Evolutionary conservation across 2,797 vertebrate species (phyloP), one percentile per base, ranked within the genome.

Genomic region (Passerculus sandwichensis): DNA sequence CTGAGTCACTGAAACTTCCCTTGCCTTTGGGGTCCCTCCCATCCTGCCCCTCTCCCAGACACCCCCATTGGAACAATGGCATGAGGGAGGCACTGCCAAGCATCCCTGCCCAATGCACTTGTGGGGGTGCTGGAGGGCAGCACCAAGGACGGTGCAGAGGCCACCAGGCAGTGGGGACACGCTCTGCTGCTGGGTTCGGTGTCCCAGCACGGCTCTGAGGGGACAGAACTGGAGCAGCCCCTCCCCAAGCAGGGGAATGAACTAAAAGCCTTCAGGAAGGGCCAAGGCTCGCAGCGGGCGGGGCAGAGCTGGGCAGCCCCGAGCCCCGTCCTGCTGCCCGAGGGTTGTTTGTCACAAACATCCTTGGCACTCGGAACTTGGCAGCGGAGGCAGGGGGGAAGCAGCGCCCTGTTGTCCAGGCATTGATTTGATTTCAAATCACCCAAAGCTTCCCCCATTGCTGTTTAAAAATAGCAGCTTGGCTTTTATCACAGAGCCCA

Each of bases 341-440:
- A 80, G 69, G 40, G 30, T 50, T 94, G 88, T 86, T 93, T 91
- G 73, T 94, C 70, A 89, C 20, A 89, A 42, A 65, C n/a, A 79
- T 84, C 74, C 54, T 32, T 79, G 89, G 32, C 48, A 87, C 82
- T 76, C 38, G 12, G 77, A 85, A 66, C 69, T 82, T 85, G 79
- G 79, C 60, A 62, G 67, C 1, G 0, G 36, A 59, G 48, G 38
- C n/a, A 17, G 29, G 26, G 26, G 20, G 30, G 66, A 38, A 73
- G 47, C 76, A 89, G 75, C 0, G 3, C 70, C 47, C 61, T 77
- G 44, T 36, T 85, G 83, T 94, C 85, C 85, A 69, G 70, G 36
- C 85, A 80, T 0, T 62, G 83, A 69, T 93, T 47, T 81, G 47
- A 81, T 93, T 89, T 85, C 13, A 87, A 94, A 42, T 69, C 71